phyloP scores from a whole-genome alignment of 2,113 vertebrate genomes.

The Nyctereutes procyonoides region DNA sequence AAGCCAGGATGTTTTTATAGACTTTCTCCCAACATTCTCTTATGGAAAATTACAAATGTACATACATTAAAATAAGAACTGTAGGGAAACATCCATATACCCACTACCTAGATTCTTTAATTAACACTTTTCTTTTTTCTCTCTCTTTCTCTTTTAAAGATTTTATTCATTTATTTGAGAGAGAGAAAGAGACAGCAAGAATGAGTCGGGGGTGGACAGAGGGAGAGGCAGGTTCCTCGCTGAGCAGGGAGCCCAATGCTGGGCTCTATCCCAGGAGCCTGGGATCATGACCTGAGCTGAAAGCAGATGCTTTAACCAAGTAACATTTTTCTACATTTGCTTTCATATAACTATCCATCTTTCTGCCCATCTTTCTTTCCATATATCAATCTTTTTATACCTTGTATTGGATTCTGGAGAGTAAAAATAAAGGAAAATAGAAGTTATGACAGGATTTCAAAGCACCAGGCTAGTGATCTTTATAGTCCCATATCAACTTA shows the following conservation, averaged over 20 bases:
- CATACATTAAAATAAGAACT: background rate
- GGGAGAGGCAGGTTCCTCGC: background rate
- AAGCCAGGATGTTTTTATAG: background rate
- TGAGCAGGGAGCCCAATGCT: background rate
- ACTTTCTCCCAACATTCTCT: background rate
- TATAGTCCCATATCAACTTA: background rate
- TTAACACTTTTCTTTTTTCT: conserved; percentile 13
- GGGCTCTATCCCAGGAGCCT: background rate
- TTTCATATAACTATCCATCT: background rate
- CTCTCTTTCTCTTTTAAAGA: background rate
- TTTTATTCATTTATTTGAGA: background rate
- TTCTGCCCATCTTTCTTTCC: background rate
- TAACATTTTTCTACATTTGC: conserved; percentile 25
- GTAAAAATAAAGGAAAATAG: background rate
- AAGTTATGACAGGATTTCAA: background rate
- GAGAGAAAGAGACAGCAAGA: background rate
- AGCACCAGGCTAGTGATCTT: conserved; percentile 13
- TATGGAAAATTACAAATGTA: conserved; percentile 26
- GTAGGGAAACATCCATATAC: background rate
- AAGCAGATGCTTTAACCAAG: background rate
- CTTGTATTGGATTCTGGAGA: background rate
- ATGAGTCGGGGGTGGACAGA: too few species aligned
- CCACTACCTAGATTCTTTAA: background rate
- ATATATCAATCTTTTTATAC: background rate
- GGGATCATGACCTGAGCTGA: background rate